Evolutionary conservation across 2,888 invertebrate species (phyloP).

Genomic region (Pelosia muscerda): DNA sequence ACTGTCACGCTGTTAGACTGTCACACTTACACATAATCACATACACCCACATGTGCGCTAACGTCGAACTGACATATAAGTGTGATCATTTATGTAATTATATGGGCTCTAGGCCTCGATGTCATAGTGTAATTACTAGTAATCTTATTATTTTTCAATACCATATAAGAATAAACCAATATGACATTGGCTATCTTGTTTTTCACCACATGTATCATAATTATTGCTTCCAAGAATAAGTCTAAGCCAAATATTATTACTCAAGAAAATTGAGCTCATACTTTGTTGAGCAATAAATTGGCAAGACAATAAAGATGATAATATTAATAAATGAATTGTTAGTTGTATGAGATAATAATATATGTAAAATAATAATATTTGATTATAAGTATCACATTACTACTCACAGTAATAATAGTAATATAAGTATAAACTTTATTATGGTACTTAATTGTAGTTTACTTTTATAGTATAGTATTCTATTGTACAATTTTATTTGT

Average conservation of each 20-base stretch:
- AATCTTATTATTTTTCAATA: background rate
- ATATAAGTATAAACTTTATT: constrained; percentile 3
- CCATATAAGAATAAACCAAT: background rate
- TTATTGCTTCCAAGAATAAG: too few species aligned
- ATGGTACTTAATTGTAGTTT: background rate
- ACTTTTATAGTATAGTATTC: background rate
- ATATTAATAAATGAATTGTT: background rate
- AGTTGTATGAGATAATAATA: constrained; percentile 4
- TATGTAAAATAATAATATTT: background rate
- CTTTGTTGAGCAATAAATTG: constrained; percentile 15
- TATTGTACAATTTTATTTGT: constrained; percentile 13
- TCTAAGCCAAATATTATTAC: background rate
- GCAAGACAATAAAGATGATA: constrained; percentile 8
- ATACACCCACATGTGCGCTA: too few species aligned
- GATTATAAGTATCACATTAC: background rate
- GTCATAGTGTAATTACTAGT: too few species aligned
- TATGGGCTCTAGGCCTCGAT: too few species aligned
- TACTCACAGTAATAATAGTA: background rate
- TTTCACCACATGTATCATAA: background rate
- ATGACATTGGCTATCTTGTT: background rate
- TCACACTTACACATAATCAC: too few species aligned
- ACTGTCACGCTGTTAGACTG: too few species aligned
- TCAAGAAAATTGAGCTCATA: constrained; percentile 13
- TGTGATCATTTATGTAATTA: too few species aligned
- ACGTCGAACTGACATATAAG: too few species aligned